Percentiles rank a stretch among this genome's conserved stretches.
Conservation (phyloP, 2,113 vertebrate species). For the Mormoops blainvillei region DNA sequence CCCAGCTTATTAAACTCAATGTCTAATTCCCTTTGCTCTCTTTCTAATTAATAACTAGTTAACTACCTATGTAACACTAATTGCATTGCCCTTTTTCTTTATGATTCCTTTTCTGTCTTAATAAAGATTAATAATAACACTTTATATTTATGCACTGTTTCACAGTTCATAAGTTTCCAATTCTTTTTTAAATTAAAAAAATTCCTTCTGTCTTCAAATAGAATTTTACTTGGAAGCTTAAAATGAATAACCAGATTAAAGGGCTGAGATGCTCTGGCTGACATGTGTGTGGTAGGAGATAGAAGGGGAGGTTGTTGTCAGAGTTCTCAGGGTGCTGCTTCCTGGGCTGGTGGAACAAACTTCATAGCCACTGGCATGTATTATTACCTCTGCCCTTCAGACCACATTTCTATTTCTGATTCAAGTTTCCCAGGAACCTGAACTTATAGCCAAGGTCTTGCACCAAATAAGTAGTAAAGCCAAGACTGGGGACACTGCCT, state of each 20-base stretch:
- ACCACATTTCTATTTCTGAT: background rate
- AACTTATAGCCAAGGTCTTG: background rate
- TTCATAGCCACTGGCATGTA: background rate
- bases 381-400: background rate
- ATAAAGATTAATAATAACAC: background rate
- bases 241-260: background rate
- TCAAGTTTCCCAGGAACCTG: background rate
- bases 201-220: background rate
- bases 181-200: background rate
- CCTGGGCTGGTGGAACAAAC: background rate
- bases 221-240: background rate
- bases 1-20: too few species aligned
- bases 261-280: background rate
- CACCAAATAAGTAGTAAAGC: background rate
- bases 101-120: background rate
- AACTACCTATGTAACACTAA: background rate
- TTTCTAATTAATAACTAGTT: too few species aligned
- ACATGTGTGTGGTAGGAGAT: background rate
- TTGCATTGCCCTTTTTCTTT: background rate
- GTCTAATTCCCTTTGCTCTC: too few species aligned
- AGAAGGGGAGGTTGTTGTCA: background rate
- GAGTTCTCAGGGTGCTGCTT: background rate
- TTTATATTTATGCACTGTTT: background rate
- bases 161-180: background rate
- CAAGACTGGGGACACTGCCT: background rate